Percentiles rank a stretch among this genome's conserved stretches.
Evolutionary conservation across 2,888 invertebrate species (phyloP).

Genomic region (Crocallis elinguaria): DNA sequence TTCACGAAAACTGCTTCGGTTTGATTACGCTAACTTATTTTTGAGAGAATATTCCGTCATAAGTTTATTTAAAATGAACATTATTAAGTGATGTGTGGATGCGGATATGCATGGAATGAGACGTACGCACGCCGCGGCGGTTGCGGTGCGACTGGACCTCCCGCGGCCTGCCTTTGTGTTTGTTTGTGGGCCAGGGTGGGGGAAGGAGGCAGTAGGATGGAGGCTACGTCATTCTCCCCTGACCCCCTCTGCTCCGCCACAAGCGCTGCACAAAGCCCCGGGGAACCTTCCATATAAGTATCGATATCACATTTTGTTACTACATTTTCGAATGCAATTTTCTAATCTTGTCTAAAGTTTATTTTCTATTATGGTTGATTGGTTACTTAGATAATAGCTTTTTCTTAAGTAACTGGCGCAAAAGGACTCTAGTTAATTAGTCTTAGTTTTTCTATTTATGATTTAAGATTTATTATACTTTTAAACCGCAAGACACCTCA

Average conservation of each 20-base stretch:
- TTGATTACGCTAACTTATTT: conserved; percentile 7
- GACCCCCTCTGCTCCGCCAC: conserved; percentile 25
- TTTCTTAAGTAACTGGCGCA: neutral
- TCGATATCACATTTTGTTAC: conserved; percentile 42
- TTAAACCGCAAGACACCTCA: neutral
- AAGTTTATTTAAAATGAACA: conserved; percentile 62
- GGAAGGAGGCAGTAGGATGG: conserved; percentile 38
- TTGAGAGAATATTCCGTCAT: conserved; percentile 49
- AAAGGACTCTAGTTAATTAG: neutral
- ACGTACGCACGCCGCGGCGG: conserved; percentile 66
- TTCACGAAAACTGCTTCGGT: conserved; percentile 9
- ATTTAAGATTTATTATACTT: no score
- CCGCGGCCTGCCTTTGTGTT: conserved; percentile 50
- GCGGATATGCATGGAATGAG: conserved; percentile 54
- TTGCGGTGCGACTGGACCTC: conserved; percentile 73
- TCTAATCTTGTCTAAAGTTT: conserved; percentile 7
- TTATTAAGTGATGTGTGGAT: conserved; percentile 59
- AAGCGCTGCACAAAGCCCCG: conserved; percentile 47
- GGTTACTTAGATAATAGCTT: neutral
- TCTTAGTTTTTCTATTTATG: no score
- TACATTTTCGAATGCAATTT: conserved; percentile 22
- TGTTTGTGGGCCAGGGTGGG: conserved; percentile 50
- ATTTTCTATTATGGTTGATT: conserved; percentile 5
- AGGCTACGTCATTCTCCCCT: conserved; percentile 60
- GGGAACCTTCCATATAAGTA: conserved; percentile 48